Conservation (phyloP, 2,797 vertebrate species). For the Novumbra hubbsi region DNA sequence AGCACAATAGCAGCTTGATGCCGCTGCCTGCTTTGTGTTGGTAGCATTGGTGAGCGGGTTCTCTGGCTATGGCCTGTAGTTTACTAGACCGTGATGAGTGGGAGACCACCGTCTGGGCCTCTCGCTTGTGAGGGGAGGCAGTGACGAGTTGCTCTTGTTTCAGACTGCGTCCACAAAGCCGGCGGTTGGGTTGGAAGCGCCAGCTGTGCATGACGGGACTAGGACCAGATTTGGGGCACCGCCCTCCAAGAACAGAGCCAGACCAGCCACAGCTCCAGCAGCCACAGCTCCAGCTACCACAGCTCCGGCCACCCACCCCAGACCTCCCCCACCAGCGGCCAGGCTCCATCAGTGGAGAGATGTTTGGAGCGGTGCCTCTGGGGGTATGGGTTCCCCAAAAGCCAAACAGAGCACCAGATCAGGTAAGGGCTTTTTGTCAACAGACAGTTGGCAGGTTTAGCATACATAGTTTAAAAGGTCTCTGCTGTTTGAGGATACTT, state of each 20-base stretch:
- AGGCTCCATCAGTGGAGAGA: background rate
- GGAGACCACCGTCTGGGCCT: background rate
- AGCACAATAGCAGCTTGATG: slow-evolving; percentile 35
- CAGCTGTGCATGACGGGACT: slow-evolving; percentile 38
- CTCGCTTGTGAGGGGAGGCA: slow-evolving; percentile 8
- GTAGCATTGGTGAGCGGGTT: slow-evolving; percentile 10
- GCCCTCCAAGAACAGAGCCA: slow-evolving; percentile 37
- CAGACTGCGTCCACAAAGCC: slow-evolving; percentile 54
- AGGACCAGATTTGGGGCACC: slow-evolving; percentile 45
- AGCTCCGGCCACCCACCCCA: slow-evolving; percentile 48
- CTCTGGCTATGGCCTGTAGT: slow-evolving; percentile 32
- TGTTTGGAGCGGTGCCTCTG: slow-evolving; percentile 24
- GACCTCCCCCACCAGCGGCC: background rate
- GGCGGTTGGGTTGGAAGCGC: slow-evolving; percentile 5
- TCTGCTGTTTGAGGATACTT: background rate
- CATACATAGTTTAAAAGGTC: background rate
- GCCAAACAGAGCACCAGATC: slow-evolving; percentile 35
- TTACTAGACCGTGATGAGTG: slow-evolving; percentile 16
- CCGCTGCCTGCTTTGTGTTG: slow-evolving; percentile 2
- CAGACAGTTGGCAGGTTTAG: background rate
- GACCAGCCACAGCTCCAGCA: slow-evolving; percentile 34
- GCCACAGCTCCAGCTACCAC: slow-evolving; percentile 23
- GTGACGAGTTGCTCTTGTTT: slow-evolving; percentile 39
- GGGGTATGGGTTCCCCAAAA: slow-evolving; percentile 26
- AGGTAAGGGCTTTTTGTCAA: background rate